Evolutionary conservation across 2,113 vertebrate genomes (phyloP).

Genomic region (Rhizomys pruinosus): DNA sequence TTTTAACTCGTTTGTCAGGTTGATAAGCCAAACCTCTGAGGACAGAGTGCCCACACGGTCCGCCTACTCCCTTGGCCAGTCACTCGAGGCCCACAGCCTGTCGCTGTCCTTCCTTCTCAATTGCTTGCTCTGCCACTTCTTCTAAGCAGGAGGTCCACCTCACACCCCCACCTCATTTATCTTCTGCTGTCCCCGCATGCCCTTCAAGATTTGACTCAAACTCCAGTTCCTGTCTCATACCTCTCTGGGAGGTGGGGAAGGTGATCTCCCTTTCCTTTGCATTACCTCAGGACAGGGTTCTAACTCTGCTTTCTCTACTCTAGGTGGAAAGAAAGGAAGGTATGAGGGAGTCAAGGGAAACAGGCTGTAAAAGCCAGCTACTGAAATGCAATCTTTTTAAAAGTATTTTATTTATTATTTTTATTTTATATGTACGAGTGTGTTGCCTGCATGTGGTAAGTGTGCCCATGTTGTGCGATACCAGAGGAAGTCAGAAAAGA

Average conservation of each 20-base stretch:
- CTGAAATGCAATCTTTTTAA: background rate
- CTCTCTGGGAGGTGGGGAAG: background rate
- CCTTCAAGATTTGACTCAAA: background rate
- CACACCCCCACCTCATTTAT: rapidly evolving
- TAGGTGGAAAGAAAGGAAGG: background rate
- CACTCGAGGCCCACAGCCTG: background rate
- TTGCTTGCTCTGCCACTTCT: rapidly evolving
- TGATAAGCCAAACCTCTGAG: background rate
- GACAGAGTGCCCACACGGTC: background rate
- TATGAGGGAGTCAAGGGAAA: too few species aligned
- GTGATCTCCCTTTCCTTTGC: background rate
- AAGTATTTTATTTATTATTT: too few species aligned
- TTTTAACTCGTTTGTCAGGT: background rate
- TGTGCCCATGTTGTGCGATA: too few species aligned
- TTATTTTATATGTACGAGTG: too few species aligned
- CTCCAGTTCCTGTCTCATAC: background rate
- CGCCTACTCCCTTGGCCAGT: background rate
- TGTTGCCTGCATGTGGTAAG: too few species aligned
- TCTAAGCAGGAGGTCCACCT: background rate
- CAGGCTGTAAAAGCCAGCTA: background rate
- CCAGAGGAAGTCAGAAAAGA: too few species aligned
- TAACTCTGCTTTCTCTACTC: rapidly evolving
- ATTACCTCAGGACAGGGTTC: background rate
- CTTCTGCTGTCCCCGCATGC: background rate
- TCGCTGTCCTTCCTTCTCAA: background rate